Evolutionary conservation across 1,140 invertebrate genomes (phyloP).

Genomic region (Drosophila parabipectinata): DNA sequence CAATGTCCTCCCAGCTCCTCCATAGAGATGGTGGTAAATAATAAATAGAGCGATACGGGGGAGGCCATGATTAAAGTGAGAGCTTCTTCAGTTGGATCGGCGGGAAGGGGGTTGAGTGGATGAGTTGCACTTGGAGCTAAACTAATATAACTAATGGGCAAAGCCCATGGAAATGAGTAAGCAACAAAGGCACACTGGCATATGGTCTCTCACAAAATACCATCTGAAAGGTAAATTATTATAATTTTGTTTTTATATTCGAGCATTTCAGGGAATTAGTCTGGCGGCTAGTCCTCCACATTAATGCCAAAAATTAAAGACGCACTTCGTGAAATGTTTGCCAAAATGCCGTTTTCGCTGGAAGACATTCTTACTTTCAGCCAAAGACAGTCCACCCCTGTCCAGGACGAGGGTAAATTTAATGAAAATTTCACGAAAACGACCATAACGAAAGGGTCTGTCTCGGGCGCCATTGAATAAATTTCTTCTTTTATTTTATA

Average conservation of each 20-base stretch:
- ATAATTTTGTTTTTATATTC: not conserved
- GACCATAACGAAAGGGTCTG: conserved; percentile 26
- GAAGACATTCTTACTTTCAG: conserved; percentile 9
- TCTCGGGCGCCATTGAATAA: conserved; percentile 21
- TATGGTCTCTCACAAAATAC: conserved; percentile 9
- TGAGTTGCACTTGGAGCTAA: conserved; percentile 46
- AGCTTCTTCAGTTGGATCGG: not conserved
- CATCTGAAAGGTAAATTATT: conserved; percentile 1
- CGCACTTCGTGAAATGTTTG: not conserved
- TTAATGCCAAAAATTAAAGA: conserved; percentile 2
- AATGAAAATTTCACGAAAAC: conserved; percentile 44
- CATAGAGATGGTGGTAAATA: conserved; percentile 31
- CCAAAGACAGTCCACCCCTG: conserved; percentile 2
- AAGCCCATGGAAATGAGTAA: conserved; percentile 54
- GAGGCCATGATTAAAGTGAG: conserved; percentile 48
- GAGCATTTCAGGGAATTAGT: not conserved
- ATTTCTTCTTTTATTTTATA: not conserved
- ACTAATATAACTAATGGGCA: conserved; percentile 64
- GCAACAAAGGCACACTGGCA: conserved; percentile 23
- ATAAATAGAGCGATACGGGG: conserved; percentile 32
- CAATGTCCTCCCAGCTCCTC: conserved; percentile 36
- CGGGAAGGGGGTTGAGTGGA: conserved; percentile 1
- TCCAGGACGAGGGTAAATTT: conserved; percentile 29
- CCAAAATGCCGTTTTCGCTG: conserved; percentile 1
- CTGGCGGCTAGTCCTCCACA: not conserved